phyloP scores from a whole-genome alignment of 2,113 vertebrate species.

The Charadrius vociferus region DNA sequence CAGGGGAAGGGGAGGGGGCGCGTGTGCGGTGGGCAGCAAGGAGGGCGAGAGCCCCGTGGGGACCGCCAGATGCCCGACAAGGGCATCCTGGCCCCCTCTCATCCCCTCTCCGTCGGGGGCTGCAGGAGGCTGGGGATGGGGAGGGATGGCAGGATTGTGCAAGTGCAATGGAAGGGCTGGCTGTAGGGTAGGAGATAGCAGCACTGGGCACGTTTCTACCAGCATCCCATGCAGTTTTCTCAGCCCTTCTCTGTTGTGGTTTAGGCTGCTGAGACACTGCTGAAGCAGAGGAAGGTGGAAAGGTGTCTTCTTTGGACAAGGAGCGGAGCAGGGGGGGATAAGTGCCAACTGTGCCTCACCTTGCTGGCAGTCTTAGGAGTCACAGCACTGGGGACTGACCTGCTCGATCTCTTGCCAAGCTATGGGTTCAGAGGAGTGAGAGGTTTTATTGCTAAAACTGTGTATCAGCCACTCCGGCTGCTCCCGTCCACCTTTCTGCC shows the following conservation, averaged over 20 bases:
- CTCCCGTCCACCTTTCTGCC: not conserved
- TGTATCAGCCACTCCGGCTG: not conserved
- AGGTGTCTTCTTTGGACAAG: not conserved
- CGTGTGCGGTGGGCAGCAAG: rapidly evolving
- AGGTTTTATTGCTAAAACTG: not conserved
- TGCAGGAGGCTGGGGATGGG: rapidly evolving
- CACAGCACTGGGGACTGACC: not conserved
- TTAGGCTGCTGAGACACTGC: not conserved
- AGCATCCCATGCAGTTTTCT: not conserved
- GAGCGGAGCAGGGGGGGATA: rapidly evolving
- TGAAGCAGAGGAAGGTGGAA: rapidly evolving
- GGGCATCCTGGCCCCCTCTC: not conserved
- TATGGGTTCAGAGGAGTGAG: not conserved
- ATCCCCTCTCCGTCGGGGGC: rapidly evolving
- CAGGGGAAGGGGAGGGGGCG: not conserved
- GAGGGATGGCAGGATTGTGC: not conserved
- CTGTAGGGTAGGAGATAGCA: rapidly evolving
- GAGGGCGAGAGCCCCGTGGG: rapidly evolving
- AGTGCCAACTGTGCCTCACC: not conserved
- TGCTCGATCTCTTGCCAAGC: not conserved
- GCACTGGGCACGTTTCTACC: rapidly evolving
- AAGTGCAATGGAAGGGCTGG: not conserved
- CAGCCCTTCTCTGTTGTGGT: not conserved
- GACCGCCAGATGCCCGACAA: rapidly evolving
- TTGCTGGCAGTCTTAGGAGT: not conserved